Conservation (phyloP, 2,888 invertebrate species). For the Morpho helenor region DNA sequence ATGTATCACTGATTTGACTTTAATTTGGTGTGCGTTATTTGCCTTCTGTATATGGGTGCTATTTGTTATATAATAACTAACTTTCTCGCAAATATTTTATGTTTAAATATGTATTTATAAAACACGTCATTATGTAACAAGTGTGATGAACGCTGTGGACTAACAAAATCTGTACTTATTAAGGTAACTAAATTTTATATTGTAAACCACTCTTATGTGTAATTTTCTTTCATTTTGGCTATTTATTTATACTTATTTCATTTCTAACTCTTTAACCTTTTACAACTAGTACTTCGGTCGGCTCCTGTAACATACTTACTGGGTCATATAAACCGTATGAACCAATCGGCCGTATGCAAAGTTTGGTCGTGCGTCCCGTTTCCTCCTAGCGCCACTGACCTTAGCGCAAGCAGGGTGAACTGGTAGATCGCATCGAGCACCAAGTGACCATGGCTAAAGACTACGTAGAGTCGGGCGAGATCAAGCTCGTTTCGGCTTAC, state of each 20-base stretch:
- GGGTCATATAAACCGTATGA: slow-evolving; percentile 61
- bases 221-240: slow-evolving; percentile 31
- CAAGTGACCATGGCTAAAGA: slow-evolving; percentile 93
- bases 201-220: slow-evolving; percentile 33
- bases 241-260: slow-evolving; percentile 19
- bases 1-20: slow-evolving; percentile 55
- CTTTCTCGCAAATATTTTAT: slow-evolving; percentile 14
- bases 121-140: slow-evolving; percentile 57
- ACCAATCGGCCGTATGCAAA: slow-evolving; percentile 63
- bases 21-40: slow-evolving; percentile 75
- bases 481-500: slow-evolving; percentile 88
- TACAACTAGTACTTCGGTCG: slow-evolving; percentile 51
- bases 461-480: slow-evolving; percentile 89
- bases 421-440: slow-evolving; percentile 96
- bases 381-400: slow-evolving; percentile 60
- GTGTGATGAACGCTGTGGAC: slow-evolving; percentile 13
- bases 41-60: slow-evolving; percentile 62
- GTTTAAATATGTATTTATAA: slow-evolving; percentile 23
- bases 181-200: slow-evolving; percentile 38
- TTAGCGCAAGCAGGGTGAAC: slow-evolving; percentile 88
- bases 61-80: slow-evolving; percentile 54
- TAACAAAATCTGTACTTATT: slow-evolving; percentile 26
- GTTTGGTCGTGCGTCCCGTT: slow-evolving; percentile 45
- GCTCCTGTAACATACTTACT: slow-evolving; percentile 46
- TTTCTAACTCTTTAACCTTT: slow-evolving; percentile 47